Percentiles rank a stretch among this genome's conserved stretches.
These are phyloP conservation scores for Mormoops blainvillei DNA, from an alignment of 2,113 vertebrate genomes.

Conservation along the genomic window DNA sequence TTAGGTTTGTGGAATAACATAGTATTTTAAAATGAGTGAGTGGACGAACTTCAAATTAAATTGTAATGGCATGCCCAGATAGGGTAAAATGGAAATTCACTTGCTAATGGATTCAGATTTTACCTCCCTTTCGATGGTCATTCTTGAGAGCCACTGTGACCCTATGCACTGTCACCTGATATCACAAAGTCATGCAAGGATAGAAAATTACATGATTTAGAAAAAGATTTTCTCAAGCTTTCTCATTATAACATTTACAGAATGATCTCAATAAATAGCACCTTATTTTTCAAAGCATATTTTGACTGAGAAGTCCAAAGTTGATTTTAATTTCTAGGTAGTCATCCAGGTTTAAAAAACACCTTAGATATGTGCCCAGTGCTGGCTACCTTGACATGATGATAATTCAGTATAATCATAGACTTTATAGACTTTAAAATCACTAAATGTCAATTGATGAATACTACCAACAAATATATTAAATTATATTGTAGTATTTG, in stretches of 20 bases:
- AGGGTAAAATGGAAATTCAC: background rate
- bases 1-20: background rate
- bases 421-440: background rate
- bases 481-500: background rate
- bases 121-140: background rate
- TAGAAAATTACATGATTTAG: background rate
- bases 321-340: slow-evolving; percentile 30
- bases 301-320: background rate
- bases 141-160: background rate
- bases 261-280: background rate
- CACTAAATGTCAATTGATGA: background rate
- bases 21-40: background rate
- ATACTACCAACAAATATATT: background rate
- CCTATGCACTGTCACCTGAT: background rate
- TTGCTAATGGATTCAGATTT: background rate
- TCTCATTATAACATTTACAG: background rate
- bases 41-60: background rate
- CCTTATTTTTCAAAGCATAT: slow-evolving; percentile 25
- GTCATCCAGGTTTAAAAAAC: slow-evolving; percentile 33
- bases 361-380: background rate
- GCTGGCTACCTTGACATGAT: background rate
- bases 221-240: background rate
- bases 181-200: background rate
- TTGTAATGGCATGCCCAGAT: background rate
- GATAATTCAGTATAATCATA: background rate